Evolutionary conservation across 2,888 invertebrate genomes (phyloP), one percentile per base, ranked within the genome.

Genomic region (Meteorus colon): DNA sequence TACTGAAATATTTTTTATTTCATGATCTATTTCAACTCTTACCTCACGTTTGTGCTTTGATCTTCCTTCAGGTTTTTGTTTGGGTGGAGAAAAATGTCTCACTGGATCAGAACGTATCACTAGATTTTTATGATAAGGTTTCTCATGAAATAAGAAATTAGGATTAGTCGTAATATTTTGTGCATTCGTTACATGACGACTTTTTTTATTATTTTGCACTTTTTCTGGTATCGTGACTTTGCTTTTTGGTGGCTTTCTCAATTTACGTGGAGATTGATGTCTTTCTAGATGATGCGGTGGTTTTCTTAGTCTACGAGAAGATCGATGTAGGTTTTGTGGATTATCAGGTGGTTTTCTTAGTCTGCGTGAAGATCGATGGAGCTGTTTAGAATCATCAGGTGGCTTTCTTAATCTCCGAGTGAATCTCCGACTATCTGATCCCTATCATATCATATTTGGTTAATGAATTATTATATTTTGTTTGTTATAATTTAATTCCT

Each of bases 61-160:
- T 31, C 12, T 62, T 16, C 45, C 16, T 2, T 27, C 37, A 63
- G 14, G 19, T 24, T 66, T 73, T 19, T 27, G 66, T 34, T 66
- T 51, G 12, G 29, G n/a, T 29, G 41, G 37, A n/a, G 37, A 31
- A 19, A 66, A 55, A 24, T 65, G 14, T 63, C 29, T 66, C 10
- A 27, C 45, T 31, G 14, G n/a, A 27, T 41, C 29, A 24, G 37
- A 27, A 14, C 10, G 37, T 31, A 62, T 67, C 14, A 41, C 34
- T 24, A 41, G 31, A 31, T 62, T 24, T 24, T 34, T 62, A 31
- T 24, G 45, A 27, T 71, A 19, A 24, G 41, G 10, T 19, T 37
- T 37, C n/a, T 65, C 60, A 29, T 55, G 75, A 37, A 75, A 75
- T 37, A 71, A 41, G 27, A 75, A 75, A 59, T 70, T 71, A 41